phyloP scores from a whole-genome alignment of 2,888 invertebrate species.

The Acanthosepion pharaonis region DNA sequence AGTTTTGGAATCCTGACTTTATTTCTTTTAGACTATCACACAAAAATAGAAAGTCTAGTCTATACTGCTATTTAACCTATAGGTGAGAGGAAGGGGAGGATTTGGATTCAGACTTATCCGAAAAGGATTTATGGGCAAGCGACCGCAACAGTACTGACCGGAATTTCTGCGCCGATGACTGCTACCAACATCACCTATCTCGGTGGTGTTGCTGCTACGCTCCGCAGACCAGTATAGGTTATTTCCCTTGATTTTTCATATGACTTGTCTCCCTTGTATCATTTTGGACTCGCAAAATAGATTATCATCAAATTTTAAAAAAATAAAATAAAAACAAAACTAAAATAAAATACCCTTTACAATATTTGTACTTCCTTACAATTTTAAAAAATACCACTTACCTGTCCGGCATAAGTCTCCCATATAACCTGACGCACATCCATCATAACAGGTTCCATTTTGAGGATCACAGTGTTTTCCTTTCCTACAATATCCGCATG shows the following conservation, averaged over 20 bases:
- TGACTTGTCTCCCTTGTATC: not conserved
- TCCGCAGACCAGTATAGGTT: not conserved
- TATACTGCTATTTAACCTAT: too few species aligned
- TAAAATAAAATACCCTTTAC: not conserved
- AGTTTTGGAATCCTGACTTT: too few species aligned
- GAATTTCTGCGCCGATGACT: too few species aligned
- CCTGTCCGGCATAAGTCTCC: conserved; percentile 54
- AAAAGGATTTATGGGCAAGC: too few species aligned
- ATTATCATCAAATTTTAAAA: not conserved
- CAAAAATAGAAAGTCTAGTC: too few species aligned
- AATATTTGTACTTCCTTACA: not conserved
- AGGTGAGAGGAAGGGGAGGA: too few species aligned
- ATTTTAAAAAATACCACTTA: conserved; percentile 46
- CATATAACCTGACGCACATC: conserved; percentile 54
- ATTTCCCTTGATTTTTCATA: not conserved
- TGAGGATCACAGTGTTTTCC: conserved; percentile 51
- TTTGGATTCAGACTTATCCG: too few species aligned
- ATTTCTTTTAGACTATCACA: too few species aligned
- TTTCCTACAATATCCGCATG: conserved; percentile 61
- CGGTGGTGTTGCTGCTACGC: too few species aligned
- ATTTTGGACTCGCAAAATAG: too few species aligned
- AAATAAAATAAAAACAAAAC: not conserved
- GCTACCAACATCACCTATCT: too few species aligned
- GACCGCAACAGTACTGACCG: too few species aligned
- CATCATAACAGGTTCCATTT: conserved; percentile 53